Evolutionary conservation across 2,888 invertebrate species (phyloP).

Genomic region (Poecilobothrus nobilitatus): DNA sequence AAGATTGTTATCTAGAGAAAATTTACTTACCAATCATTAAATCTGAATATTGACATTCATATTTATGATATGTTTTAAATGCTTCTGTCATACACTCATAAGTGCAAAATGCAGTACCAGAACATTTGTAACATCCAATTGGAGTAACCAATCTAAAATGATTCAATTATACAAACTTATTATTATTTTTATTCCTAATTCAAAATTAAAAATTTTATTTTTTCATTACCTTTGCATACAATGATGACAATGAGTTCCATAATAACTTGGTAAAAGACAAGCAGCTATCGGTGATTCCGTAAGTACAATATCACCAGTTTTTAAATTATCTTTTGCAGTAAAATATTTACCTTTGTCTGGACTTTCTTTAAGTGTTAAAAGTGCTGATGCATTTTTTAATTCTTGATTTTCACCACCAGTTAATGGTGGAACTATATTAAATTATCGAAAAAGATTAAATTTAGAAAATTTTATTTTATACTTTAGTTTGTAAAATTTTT

Average conservation of each 20-base stretch:
- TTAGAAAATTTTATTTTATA: constrained; percentile 1
- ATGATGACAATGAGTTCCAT: constrained; percentile 71
- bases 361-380: constrained; percentile 52
- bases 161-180: no score
- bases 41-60: constrained; percentile 67
- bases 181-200: no score
- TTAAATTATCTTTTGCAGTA: constrained; percentile 49
- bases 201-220: no score
- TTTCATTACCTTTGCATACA: constrained; percentile 61
- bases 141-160: constrained; percentile 52
- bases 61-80: constrained; percentile 57
- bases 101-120: constrained; percentile 69
- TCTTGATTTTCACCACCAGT: constrained; percentile 49
- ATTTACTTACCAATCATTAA: constrained; percentile 57
- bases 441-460: constrained; percentile 16
- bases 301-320: constrained; percentile 63
- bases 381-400: constrained; percentile 51
- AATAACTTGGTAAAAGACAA: constrained; percentile 61
- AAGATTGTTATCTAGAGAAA: no score
- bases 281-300: constrained; percentile 66
- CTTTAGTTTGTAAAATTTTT: neutral
- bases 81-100: constrained; percentile 57
- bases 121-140: constrained; percentile 63
- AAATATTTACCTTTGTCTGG: constrained; percentile 59
- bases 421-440: constrained; percentile 31